Percentiles rank a stretch among this genome's conserved stretches.
phyloP scores from a whole-genome alignment of 2,113 vertebrate genomes.

The Mesembrinibis cayennensis region DNA sequence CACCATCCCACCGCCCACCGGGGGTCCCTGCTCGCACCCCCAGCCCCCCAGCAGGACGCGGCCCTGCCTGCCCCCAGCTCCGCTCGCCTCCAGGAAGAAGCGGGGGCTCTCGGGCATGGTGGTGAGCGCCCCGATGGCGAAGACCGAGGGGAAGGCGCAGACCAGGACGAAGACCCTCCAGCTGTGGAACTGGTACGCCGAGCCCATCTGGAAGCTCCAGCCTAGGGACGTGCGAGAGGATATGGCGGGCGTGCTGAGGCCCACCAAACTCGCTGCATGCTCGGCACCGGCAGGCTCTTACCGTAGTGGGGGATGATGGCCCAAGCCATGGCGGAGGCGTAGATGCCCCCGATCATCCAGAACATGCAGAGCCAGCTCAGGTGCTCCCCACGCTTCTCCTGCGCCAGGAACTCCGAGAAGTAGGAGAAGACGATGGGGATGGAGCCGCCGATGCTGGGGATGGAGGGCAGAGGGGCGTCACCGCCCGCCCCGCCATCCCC shows the following conservation, averaged over 20 bases:
- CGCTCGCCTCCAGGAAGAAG: constrained; percentile 90
- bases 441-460: constrained; percentile 89
- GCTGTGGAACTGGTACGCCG: constrained; percentile 98
- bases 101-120: constrained; percentile 97
- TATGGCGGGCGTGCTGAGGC: accelerated
- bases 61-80: not conserved
- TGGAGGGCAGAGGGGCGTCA: not conserved
- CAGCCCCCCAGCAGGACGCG: not conserved
- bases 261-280: accelerated
- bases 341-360: constrained; percentile 99
- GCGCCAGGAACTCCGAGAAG: constrained; percentile 96
- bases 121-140: constrained; percentile 93
- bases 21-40: not conserved
- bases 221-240: constrained; percentile 62
- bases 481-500: accelerated
- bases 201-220: constrained; percentile 99
- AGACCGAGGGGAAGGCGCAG: constrained; percentile 94
- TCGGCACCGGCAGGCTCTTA: constrained; percentile 8
- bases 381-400: constrained; percentile 97
- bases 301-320: constrained; percentile 98
- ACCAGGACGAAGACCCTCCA: constrained; percentile 98
- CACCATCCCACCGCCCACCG: not conserved
- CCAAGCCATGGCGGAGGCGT: constrained; percentile 97
- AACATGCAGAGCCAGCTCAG: constrained; percentile 99
- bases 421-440: constrained; percentile 98